Base-by-base conservation (phyloP, 2,797 vertebrate species). In the Acipenser transmontanus region DNA sequence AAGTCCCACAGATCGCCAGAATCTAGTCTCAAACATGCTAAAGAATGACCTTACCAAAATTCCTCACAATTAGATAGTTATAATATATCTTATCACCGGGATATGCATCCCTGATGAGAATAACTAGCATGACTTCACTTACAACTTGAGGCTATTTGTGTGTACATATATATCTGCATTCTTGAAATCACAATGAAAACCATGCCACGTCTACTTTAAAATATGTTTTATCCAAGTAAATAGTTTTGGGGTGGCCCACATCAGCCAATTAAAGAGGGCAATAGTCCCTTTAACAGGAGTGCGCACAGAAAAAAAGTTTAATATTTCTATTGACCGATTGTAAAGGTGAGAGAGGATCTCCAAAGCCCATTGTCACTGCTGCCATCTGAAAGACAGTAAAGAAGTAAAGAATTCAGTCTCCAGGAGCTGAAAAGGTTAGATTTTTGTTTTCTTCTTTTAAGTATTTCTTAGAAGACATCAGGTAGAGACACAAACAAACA, bases 331-430 rank as follows among this genome's bases (percentile, higher is more conserved):
- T 99, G 97, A 99, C 97, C 97, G 97, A 99, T 97, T 99, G 97
- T 95, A 99, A 98, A 96, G 97, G 96, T 97, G 97, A 99, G 94
- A 99, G 97, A 94, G 97, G 97, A 97, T 99, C 97, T 98, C 97
- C 97, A 98, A 98, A 99, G 95, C 97, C 96, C 97, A 99, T 99
- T 93, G 97, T 99, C 96, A 99, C 97, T 96, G 97, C 97, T 98
- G 97, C 97, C 97, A 99, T 99, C 97, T 99, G 97, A 99, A 99
- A 99, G 95, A 99, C 97, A 99, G 95, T 98, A 99, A 98, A 98
- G 93, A 97, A 93, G 34, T 34, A 34, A 34, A 96, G 92, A 98
- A 96, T 91, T 91, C 87, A 91, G 88, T 90, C 89, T 90, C 88
- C 89, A 95, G 93, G 94, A 94, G 93, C 95, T 95, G 94, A 97